These are phyloP conservation scores for Halesus radiatus DNA, from an alignment of 1,140 invertebrate genomes.

Conservation along the genomic window DNA sequence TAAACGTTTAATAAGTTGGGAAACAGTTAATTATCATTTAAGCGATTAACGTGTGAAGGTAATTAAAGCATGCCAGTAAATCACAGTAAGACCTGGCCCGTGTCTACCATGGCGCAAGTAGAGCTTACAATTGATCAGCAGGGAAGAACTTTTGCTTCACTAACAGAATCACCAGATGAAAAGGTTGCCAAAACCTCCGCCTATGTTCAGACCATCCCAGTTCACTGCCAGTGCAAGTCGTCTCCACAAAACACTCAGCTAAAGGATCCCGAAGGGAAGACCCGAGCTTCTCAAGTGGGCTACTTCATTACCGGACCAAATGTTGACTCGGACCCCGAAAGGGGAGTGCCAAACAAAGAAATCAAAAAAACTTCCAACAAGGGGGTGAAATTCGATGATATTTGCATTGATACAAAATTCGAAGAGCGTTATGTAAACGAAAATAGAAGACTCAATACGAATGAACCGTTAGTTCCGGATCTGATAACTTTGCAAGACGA, in stretches of 20 bases:
- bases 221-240: slow-evolving; percentile 35
- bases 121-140: slow-evolving; percentile 62
- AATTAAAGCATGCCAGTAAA: slow-evolving; percentile 61
- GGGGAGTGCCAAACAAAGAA: slow-evolving; percentile 21
- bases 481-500: slow-evolving; percentile 4
- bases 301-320: background rate
- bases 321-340: slow-evolving; percentile 11
- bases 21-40: slow-evolving; percentile 43
- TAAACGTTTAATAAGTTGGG: background rate
- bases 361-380: slow-evolving; percentile 28
- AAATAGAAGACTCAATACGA: background rate
- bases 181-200: slow-evolving; percentile 34
- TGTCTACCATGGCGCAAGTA: slow-evolving; percentile 62
- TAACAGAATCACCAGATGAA: slow-evolving; percentile 51
- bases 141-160: slow-evolving; percentile 61
- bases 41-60: background rate
- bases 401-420: slow-evolving; percentile 19
- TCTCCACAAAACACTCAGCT: background rate
- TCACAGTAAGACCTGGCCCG: slow-evolving; percentile 65
- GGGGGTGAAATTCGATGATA: slow-evolving; percentile 33
- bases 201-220: slow-evolving; percentile 34
- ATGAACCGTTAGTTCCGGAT: background rate
- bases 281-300: background rate
- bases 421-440: slow-evolving; percentile 8
- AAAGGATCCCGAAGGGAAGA: slow-evolving; percentile 15